Evolutionary conservation across 2,888 invertebrate genomes (phyloP), one percentile per base, ranked within the genome.

Genomic region (Platycheirus albimanus): DNA sequence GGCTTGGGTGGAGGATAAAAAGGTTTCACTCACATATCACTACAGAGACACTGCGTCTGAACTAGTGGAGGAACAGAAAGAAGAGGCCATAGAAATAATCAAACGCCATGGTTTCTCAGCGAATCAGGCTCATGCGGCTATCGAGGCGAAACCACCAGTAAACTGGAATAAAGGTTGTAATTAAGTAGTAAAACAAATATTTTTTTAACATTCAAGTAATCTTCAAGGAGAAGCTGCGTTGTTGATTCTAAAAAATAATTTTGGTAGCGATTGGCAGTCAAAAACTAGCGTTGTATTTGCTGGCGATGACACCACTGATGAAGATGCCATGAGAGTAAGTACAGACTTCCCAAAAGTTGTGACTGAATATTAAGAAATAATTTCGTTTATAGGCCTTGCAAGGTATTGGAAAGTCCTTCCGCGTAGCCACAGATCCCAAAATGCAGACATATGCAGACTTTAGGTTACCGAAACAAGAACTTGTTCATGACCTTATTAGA

Each of bases 291-390:
- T 96, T 85, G 95, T 97, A 81, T 97, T 97, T 87, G 96, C 95
- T 33, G 97, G 97, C 79, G 97, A 97, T 90, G 97, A 97, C 90
- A 94, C 93, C 71, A 97, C 97, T 0, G 97, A 97, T 88, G 97
- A 97, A 91, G 97, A 97, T 90, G 97, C 96, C 38, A 97, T 97
- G 96, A 92, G 93, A 93, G 96, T 96, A 88, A 87, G 87, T 19
- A 7, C 19, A 11, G 2, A 3, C 17, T 20, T 47, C n/a, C n/a
- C n/a, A n/a, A n/a, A n/a, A 11, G 3, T 66, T 19, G 3, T 24
- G 24, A 24, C 24, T 24, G 24, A 24, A 24, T 24, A 24, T 24
- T 6, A 24, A 24, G 3, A 24, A 24, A 24, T 3, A 6, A 19
- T 30, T 49, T 11, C 17, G 20, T 15, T 85, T 85, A 15, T 85